Evolutionary conservation across 2,113 vertebrate species (phyloP).

Genomic region (Numenius arquata): DNA sequence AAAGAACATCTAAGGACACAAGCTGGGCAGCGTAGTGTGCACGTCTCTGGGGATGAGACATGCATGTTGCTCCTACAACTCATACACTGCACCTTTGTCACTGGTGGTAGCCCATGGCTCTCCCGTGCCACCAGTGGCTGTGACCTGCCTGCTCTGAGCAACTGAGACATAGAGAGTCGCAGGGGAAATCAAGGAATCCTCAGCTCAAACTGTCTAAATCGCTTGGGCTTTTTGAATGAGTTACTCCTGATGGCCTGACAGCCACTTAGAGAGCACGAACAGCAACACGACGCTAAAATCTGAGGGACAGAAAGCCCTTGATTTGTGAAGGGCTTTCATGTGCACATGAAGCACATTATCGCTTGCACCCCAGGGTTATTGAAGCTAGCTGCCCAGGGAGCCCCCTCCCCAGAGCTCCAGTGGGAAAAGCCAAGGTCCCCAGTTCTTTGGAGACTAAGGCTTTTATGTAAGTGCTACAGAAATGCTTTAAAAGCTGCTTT

Average conservation of each 20-base stretch:
- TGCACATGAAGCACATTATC: not conserved
- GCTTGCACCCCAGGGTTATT: not conserved
- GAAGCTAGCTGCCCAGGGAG: not conserved
- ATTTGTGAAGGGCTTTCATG: not conserved
- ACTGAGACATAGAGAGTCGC: not conserved
- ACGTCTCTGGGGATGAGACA: not conserved
- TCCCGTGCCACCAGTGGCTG: not conserved
- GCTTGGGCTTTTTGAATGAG: not conserved
- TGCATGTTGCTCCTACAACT: not conserved
- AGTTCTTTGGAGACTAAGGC: not conserved
- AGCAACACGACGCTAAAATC: not conserved
- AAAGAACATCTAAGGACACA: not conserved
- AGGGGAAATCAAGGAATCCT: not conserved
- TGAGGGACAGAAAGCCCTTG: not conserved
- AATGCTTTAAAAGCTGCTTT: not conserved
- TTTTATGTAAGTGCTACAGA: not conserved
- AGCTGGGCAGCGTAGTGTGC: accelerated
- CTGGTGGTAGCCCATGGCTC: not conserved
- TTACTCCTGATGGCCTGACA: not conserved
- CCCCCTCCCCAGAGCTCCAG: not conserved
- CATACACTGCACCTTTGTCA: not conserved
- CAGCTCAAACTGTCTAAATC: not conserved
- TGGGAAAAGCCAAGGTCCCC: not conserved
- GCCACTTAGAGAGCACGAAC: not conserved
- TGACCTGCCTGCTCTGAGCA: not conserved